phyloP scores from a whole-genome alignment of 2,797 vertebrate genomes.

The Sebastes matsubarae region DNA sequence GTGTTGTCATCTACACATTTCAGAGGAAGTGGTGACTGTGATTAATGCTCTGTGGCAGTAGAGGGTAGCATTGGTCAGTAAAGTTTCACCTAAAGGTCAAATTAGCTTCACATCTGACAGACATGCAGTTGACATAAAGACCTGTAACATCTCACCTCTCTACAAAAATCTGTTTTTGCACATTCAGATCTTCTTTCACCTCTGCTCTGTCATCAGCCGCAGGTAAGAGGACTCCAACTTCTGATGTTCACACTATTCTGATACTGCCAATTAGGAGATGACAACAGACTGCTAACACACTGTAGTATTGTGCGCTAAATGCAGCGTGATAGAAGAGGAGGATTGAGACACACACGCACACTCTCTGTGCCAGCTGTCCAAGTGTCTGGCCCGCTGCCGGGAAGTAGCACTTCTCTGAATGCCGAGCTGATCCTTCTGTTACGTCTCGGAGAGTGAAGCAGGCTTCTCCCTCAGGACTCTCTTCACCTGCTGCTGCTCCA shows the following conservation, averaged over 20 bases:
- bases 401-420: conserved; percentile 72
- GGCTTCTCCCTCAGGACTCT: conserved; percentile 62
- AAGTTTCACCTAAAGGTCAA: background rate
- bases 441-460: conserved; percentile 55
- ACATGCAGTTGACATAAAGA: background rate
- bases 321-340: conserved; percentile 45
- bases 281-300: conserved; percentile 58
- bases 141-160: background rate
- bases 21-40: conserved; percentile 3
- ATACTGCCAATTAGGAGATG: conserved; percentile 51
- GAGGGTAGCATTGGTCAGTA: conserved; percentile 56
- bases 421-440: conserved; percentile 72
- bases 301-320: conserved; percentile 50
- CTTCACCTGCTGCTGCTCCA: conserved; percentile 70
- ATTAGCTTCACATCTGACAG: background rate
- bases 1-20: background rate
- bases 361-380: conserved; percentile 63
- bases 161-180: background rate
- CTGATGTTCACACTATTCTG: conserved; percentile 66
- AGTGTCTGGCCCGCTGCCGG: conserved; percentile 71
- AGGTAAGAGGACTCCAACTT: conserved; percentile 30
- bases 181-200: background rate
- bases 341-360: conserved; percentile 37
- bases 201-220: background rate
- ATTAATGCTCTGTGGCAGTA: conserved; percentile 41